Conservation (phyloP, 2,113 vertebrate species). For the Propithecus coquereli region DNA sequence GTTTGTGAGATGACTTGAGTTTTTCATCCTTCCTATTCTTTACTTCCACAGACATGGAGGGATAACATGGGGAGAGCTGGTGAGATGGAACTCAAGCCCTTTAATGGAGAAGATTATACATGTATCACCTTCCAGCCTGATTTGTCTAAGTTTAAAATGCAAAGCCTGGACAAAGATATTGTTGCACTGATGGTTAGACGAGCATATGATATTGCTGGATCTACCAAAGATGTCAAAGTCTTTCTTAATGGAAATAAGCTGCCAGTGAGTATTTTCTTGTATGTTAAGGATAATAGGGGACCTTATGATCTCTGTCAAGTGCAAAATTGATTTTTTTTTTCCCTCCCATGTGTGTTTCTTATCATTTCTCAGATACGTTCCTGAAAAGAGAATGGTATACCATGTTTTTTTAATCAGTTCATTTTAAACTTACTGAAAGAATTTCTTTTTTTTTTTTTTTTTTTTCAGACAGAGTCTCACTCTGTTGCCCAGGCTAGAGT, state of each 20-base stretch:
- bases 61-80: constrained; percentile 93
- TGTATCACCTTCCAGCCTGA: constrained; percentile 97
- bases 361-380: neutral
- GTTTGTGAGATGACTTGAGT: constrained; percentile 11
- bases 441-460: neutral
- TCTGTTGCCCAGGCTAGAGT: no score
- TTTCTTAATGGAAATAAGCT: constrained; percentile 93
- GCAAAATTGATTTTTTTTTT: constrained; percentile 4
- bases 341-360: constrained; percentile 62
- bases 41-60: constrained; percentile 90
- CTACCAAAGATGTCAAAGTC: constrained; percentile 91
- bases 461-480: no score
- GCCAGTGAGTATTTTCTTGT: constrained; percentile 86
- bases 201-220: constrained; percentile 95
- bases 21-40: constrained; percentile 48
- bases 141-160: constrained; percentile 97
- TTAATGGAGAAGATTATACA: constrained; percentile 93
- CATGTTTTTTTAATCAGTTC: neutral
- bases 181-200: constrained; percentile 96
- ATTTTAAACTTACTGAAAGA: constrained; percentile 30
- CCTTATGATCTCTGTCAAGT: constrained; percentile 10
- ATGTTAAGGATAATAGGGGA: neutral
- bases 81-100: constrained; percentile 88
- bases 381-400: neutral
- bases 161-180: constrained; percentile 92